These are phyloP conservation scores for Erethizon dorsatum DNA, from an alignment of 2,797 vertebrate species.

Conservation along the genomic window DNA sequence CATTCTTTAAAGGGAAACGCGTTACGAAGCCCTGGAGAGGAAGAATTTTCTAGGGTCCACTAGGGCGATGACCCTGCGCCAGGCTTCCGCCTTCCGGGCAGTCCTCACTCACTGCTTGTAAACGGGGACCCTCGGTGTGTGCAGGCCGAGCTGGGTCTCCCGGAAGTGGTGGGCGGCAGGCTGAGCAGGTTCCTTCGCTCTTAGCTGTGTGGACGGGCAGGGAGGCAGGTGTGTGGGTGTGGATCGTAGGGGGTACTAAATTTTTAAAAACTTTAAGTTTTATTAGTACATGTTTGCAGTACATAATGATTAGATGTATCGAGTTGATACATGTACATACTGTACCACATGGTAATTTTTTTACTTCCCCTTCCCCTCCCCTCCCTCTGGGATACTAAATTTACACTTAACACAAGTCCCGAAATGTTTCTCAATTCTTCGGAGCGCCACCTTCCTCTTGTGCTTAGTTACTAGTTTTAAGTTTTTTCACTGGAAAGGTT, in stretches of 20 bases:
- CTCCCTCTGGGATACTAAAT: too few species aligned
- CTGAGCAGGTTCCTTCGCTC: neutral
- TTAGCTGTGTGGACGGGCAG: neutral
- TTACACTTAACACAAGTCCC: neutral
- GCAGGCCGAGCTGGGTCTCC: neutral
- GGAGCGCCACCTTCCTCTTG: neutral
- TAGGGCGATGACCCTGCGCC: neutral
- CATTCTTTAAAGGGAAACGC: too few species aligned
- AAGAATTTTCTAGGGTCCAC: neutral
- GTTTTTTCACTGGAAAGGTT: neutral
- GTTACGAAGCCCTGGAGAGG: neutral
- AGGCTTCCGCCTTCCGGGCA: neutral
- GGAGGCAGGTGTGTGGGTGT: neutral
- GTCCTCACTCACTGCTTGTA: neutral
- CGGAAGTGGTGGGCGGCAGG: rapidly evolving
- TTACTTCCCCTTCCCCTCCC: too few species aligned
- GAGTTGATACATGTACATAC: too few species aligned
- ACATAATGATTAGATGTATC: too few species aligned
- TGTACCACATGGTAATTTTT: too few species aligned
- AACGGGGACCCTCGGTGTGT: neutral
- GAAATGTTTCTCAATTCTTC: neutral
- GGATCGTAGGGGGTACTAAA: neutral
- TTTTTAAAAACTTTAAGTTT: too few species aligned
- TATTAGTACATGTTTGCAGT: too few species aligned
- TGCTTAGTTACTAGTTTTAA: neutral